Evolutionary conservation across 1,140 invertebrate genomes (phyloP).

Genomic region (Drosophila suzukii): DNA sequence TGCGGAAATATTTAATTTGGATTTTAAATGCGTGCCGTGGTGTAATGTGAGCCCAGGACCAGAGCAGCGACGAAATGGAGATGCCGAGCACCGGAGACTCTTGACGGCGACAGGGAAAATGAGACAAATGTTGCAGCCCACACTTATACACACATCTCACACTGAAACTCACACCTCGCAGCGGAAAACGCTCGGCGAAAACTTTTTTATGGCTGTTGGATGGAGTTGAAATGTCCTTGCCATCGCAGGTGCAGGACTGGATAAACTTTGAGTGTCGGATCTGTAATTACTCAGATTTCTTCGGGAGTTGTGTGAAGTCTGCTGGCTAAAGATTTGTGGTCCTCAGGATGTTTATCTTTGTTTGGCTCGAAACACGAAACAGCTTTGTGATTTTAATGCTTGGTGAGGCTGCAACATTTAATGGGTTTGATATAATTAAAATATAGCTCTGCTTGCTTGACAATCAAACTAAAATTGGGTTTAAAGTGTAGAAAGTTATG

Average conservation of each 20-base stretch:
- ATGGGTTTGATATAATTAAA: conserved; percentile 6
- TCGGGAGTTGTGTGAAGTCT: conserved; percentile 18
- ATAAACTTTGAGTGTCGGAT: conserved; percentile 63
- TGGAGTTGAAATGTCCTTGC: conserved; percentile 42
- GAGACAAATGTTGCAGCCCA: conserved; percentile 64
- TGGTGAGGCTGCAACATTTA: not conserved
- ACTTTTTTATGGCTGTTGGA: conserved; percentile 54
- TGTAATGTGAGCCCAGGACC: conserved; percentile 60
- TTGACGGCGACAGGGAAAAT: conserved; percentile 53
- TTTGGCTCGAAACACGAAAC: conserved; percentile 15
- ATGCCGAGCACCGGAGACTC: conserved; percentile 53
- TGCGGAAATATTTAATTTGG: conserved; percentile 83
- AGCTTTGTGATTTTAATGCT: conserved; percentile 7
- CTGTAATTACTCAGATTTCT: conserved; percentile 63
- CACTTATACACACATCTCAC: not conserved
- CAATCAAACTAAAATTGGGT: too few relatives aligned
- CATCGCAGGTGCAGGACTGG: conserved; percentile 57
- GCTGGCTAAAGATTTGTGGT: conserved; percentile 25
- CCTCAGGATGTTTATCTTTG: conserved; percentile 28
- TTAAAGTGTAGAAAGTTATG: too few relatives aligned
- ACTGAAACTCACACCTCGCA: conserved; percentile 14
- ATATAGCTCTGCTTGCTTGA: too few relatives aligned
- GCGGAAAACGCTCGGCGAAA: conserved; percentile 41
- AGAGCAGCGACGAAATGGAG: conserved; percentile 10
- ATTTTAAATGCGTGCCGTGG: conserved; percentile 78